A percentile compares a stretch with the other conserved stretches of the same genome.
Evolutionary conservation across 2,797 vertebrate genomes (phyloP).

Genomic region (Rachycentron canadum): DNA sequence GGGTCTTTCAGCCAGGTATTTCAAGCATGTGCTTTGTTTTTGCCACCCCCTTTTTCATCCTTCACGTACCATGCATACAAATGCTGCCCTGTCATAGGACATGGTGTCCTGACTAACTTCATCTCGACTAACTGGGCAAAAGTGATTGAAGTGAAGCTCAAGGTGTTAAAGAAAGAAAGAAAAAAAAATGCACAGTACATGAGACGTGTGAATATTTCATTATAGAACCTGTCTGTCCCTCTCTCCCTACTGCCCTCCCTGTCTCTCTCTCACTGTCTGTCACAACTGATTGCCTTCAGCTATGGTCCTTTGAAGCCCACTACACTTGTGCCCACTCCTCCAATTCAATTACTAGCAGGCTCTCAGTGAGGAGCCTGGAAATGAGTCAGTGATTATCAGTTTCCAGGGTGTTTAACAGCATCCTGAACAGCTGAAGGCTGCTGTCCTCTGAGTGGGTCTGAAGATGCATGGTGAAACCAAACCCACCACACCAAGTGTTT

Average conservation of each 20-base stretch:
- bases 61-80: constrained; percentile 59
- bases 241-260: constrained; percentile 1
- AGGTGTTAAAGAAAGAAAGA: constrained; percentile 48
- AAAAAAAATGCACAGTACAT: constrained; percentile 9
- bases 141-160: constrained; percentile 69
- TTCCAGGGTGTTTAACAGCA: constrained; percentile 62
- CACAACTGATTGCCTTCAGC: constrained; percentile 67
- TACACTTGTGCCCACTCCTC: constrained; percentile 62
- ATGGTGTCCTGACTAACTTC: constrained; percentile 60
- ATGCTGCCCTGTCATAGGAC: constrained; percentile 60
- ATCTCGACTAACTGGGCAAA: constrained; percentile 58
- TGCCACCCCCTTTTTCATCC: constrained; percentile 40
- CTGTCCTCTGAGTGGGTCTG: constrained; percentile 8
- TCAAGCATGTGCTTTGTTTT: constrained; percentile 61
- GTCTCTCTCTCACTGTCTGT: constrained; percentile 50
- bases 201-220: constrained; percentile 55
- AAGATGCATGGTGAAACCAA: constrained; percentile 10
- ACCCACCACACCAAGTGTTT: neutral
- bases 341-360: constrained; percentile 73
- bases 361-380: constrained; percentile 62
- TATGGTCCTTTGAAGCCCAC: constrained; percentile 50
- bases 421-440: constrained; percentile 49
- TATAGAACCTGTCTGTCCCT: constrained; percentile 39
- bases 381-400: constrained; percentile 72
- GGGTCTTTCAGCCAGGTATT: constrained; percentile 53